Evolutionary conservation across 2,797 vertebrate species (phyloP).

Genomic region (Tokudaia tokunoshimensis): DNA sequence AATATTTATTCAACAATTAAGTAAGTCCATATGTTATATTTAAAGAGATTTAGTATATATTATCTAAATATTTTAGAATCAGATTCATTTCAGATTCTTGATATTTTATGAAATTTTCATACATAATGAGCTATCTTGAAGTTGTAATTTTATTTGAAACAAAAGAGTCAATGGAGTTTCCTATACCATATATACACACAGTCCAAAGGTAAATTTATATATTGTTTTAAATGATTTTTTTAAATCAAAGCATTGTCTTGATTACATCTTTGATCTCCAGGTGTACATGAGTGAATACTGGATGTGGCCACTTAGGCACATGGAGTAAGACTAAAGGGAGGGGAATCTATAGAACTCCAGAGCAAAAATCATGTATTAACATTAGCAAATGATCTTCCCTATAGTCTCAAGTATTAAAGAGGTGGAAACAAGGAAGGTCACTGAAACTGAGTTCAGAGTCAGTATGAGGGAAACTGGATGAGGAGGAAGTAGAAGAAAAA

Average conservation of each 20-base stretch:
- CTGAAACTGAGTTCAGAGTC: not conserved
- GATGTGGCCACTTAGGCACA: not conserved
- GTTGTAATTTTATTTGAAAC: not conserved
- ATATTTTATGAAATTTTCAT: not conserved
- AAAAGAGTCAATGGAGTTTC: not conserved
- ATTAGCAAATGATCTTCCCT: no score
- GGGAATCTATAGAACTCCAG: not conserved
- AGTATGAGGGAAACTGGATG: not conserved
- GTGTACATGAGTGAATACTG: not conserved
- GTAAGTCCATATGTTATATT: not conserved
- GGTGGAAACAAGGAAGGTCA: not conserved
- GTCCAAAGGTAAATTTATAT: not conserved
- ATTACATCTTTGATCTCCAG: not conserved
- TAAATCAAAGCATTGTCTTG: not conserved
- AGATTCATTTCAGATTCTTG: not conserved
- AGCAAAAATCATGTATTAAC: not conserved
- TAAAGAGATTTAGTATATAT: not conserved
- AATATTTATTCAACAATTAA: slow-evolving; percentile 38
- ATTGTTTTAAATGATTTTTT: not conserved
- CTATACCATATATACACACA: not conserved
- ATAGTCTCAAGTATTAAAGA: not conserved
- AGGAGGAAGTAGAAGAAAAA: not conserved
- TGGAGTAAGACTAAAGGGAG: not conserved
- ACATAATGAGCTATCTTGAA: not conserved
- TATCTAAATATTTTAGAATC: not conserved